These are phyloP conservation scores for Ellobius talpinus DNA, from an alignment of 2,113 vertebrate genomes.

Conservation along the genomic window DNA sequence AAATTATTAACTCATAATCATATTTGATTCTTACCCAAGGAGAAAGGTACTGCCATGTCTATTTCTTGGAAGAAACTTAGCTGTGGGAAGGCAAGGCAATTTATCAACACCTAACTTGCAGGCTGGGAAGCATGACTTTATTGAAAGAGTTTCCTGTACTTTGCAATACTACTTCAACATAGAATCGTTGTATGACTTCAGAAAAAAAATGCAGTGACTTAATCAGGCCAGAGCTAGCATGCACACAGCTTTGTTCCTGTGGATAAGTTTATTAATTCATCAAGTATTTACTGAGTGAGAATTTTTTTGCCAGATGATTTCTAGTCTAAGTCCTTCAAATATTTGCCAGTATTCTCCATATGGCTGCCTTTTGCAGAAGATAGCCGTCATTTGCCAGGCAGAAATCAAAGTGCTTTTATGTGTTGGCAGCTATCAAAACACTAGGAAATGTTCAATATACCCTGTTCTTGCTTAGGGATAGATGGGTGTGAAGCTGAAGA, in stretches of 20 bases:
- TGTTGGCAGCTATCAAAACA: not conserved
- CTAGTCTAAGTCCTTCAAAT: not conserved
- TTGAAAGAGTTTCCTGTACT: not conserved
- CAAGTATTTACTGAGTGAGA: slow-evolving; percentile 36
- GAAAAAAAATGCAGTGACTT: not conserved
- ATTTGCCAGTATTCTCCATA: slow-evolving; percentile 16
- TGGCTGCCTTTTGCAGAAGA: not conserved
- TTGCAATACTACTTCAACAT: not conserved
- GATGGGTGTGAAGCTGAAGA: not conserved
- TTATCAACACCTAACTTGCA: not conserved
- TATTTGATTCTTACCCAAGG: not conserved
- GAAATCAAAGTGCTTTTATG: slow-evolving; percentile 6
- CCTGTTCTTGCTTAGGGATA: not conserved
- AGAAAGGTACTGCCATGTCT: not conserved
- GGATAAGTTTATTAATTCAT: slow-evolving; percentile 18
- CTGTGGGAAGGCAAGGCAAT: not conserved
- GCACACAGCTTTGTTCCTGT: not conserved
- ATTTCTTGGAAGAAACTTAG: slow-evolving; percentile 45
- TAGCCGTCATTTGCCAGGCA: not conserved
- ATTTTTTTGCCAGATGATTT: not conserved
- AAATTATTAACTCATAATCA: not conserved
- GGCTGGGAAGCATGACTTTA: not conserved
- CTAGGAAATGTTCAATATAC: not conserved
- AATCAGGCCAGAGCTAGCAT: not conserved
- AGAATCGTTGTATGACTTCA: not conserved